Evolutionary conservation across 2,113 vertebrate genomes (phyloP).

Genomic region (Xiphorhynchus elegans): DNA sequence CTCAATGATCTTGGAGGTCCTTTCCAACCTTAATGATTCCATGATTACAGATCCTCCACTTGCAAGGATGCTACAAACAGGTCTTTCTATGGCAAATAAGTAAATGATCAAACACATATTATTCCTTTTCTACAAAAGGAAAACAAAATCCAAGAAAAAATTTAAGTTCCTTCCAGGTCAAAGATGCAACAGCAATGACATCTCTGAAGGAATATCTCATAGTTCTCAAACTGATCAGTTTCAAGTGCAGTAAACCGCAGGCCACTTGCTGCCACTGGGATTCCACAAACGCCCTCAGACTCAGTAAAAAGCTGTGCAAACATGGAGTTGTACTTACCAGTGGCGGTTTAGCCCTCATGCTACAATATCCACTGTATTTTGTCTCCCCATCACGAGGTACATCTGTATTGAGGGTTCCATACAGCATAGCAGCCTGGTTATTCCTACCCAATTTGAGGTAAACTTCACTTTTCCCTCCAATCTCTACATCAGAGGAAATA

Average conservation of each 20-base stretch:
- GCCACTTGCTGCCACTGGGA: background rate
- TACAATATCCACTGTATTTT: conserved; percentile 90
- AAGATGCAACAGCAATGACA: background rate
- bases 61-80: background rate
- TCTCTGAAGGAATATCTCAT: background rate
- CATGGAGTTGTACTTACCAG: conserved; percentile 75
- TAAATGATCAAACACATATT: background rate
- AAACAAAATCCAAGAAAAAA: background rate
- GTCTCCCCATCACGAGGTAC: conserved; percentile 89
- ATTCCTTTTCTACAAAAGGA: background rate
- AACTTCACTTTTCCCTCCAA: conserved; percentile 90
- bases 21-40: background rate
- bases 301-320: background rate
- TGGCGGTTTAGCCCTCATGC: conserved; percentile 77
- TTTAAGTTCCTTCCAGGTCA: background rate
- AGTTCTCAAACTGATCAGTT: background rate
- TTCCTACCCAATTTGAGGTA: conserved; percentile 84
- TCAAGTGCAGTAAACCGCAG: background rate
- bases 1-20: background rate
- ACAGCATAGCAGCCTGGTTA: conserved; percentile 82
- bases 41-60: background rate
- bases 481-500: conserved; percentile 86
- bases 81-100: background rate
- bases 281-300: background rate
- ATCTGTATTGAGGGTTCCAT: conserved; percentile 82